phyloP scores from a whole-genome alignment of 1,140 invertebrate species.

The Caenorhabditis inopinata region DNA sequence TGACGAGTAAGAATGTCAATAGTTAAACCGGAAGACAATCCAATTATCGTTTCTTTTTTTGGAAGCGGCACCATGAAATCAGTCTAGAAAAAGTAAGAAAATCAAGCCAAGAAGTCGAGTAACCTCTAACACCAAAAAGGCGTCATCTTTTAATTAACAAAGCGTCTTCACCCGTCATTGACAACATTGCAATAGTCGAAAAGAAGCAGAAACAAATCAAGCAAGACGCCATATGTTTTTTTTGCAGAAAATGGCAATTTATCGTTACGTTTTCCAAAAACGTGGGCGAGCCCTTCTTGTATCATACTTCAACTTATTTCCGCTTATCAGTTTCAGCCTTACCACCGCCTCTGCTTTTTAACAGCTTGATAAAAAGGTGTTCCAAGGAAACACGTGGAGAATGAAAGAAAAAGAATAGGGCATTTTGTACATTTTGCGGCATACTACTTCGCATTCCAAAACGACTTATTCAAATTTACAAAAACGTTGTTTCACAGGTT shows the following conservation, averaged over 20 bases:
- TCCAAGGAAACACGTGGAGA: background rate
- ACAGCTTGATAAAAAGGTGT: background rate
- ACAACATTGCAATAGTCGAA: background rate
- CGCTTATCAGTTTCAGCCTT: background rate
- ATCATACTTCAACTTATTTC: background rate
- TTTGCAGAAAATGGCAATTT: no score
- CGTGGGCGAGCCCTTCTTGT: constrained; percentile 22
- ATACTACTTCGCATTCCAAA: no score
- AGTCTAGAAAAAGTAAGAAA: background rate
- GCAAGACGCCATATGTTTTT: no score
- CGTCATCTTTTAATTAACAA: constrained; percentile 30
- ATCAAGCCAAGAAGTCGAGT: background rate
- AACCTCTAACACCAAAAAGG: background rate
- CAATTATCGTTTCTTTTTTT: background rate
- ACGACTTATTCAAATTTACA: no score
- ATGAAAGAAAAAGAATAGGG: no score
- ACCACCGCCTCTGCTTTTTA: background rate
- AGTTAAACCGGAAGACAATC: constrained; percentile 2
- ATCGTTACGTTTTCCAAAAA: background rate
- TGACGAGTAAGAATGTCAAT: constrained; percentile 13
- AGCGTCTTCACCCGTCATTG: background rate
- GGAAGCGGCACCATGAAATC: background rate
- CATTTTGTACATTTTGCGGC: no score
- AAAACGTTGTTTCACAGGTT: no score
- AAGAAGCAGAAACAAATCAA: background rate